Evolutionary conservation across 1,140 invertebrate species (phyloP), one percentile per base, ranked within the genome.

Genomic region (Harpegnathos saltator): DNA sequence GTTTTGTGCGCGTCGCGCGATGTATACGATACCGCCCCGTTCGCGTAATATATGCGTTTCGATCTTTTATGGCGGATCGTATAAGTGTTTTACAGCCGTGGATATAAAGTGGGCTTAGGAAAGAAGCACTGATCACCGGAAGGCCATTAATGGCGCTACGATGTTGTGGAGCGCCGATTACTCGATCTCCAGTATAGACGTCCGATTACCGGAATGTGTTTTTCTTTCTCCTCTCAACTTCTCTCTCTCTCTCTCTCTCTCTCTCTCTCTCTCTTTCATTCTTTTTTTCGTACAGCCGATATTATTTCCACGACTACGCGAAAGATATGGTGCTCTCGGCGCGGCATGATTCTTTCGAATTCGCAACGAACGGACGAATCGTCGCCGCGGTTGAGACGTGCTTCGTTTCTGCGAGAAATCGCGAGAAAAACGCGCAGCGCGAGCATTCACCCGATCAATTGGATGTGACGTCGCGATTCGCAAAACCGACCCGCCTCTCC

Each of bases 11-110:
- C 66, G 54, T 66, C 73, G 73, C 73, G 48, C 73, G 48, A 33
- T 52, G 44, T 66, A 77, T 66, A 77, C 62, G 62, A 54, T 66
- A 38, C 26, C 7, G 38, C 19, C 74, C 62, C 22, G 11, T 66
- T 66, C 74, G 29, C 61, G 74, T 77, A 77, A 77, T 77, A 77
- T 77, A 77, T 77, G 74, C 74, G 61, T 77, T 77, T 77, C 74
- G 74, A 77, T 66, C 74, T 66, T 77, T 77, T 77, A 77, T 63
- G 61, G 61, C 50, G 61, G 74, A 77, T 66, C 74, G 74, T 77
- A 77, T 77, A 77, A 77, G 50, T 44, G 19, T 77, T 77, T 77
- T 77, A 77, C 50, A 77, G 29, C 74, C 61, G 62, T 50, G 61
- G 74, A 66, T 77, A 77, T 77, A 77, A 77, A 77, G 74, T 77